Conservation (phyloP, 2,888 invertebrate genomes). For the Diaprepes abbreviatus region DNA sequence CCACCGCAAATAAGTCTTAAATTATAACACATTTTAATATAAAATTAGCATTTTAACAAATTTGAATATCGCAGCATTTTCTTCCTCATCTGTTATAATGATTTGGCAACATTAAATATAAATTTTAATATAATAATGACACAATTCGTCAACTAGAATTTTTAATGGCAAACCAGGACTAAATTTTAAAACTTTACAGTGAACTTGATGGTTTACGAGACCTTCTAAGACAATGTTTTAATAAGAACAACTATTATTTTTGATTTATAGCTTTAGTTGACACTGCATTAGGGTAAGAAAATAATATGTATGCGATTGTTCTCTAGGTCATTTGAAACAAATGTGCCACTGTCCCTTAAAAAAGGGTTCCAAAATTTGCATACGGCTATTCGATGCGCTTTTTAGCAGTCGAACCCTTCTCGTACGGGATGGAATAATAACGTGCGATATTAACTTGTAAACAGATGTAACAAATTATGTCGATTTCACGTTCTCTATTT, state of each 20-base stretch:
- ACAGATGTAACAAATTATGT: slow-evolving; percentile 60
- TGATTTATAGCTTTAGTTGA: slow-evolving; percentile 14
- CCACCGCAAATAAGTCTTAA: too few species aligned
- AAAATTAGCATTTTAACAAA: too few species aligned
- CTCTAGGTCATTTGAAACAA: slow-evolving; percentile 57
- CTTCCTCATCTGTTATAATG: too few species aligned
- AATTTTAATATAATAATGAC: too few species aligned
- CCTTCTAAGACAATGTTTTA: too few species aligned
- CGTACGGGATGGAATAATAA: slow-evolving; percentile 44
- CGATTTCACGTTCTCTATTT: slow-evolving; percentile 42
- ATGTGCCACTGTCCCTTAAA: slow-evolving; percentile 54
- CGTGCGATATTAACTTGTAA: slow-evolving; percentile 61
- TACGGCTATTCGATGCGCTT: slow-evolving; percentile 59
- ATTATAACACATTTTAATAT: too few species aligned
- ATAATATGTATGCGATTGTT: slow-evolving; percentile 41
- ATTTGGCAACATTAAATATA: too few species aligned
- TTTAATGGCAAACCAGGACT: too few species aligned
- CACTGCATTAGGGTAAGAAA: slow-evolving; percentile 28
- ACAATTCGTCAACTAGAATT: too few species aligned
- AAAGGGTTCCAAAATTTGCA: slow-evolving; percentile 58
- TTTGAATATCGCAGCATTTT: too few species aligned
- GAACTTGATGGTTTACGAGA: too few species aligned
- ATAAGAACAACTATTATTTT: background rate
- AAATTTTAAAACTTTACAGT: too few species aligned
- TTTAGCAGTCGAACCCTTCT: slow-evolving; percentile 52